Evolutionary conservation across 2,113 vertebrate species (phyloP).

Genomic region (Eulacestoma nigropectus): DNA sequence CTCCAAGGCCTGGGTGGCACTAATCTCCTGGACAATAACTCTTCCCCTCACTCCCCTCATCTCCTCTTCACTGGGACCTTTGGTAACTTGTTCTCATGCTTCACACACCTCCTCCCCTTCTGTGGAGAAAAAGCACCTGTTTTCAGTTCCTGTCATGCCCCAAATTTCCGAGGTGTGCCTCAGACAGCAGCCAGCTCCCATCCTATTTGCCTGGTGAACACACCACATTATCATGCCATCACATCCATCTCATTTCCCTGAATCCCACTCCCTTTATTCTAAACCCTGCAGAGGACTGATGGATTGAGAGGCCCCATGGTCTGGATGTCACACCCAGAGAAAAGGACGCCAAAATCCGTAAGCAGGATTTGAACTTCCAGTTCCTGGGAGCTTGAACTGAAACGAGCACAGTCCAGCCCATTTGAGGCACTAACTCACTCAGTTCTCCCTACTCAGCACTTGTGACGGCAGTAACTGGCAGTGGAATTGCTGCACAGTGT

Average conservation of each 20-base stretch:
- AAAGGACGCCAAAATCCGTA: background rate
- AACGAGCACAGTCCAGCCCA: background rate
- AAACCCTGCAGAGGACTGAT: fast-evolving
- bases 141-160: background rate
- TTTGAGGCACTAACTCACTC: slow-evolving; percentile 30
- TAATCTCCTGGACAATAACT: too few relatives aligned
- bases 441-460: slow-evolving; percentile 13
- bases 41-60: too few relatives aligned
- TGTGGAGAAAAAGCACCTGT: background rate
- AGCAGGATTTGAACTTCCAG: background rate
- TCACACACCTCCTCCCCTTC: background rate
- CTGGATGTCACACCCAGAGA: background rate
- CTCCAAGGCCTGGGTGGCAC: too few relatives aligned
- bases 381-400: background rate
- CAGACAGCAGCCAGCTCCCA: background rate
- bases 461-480: slow-evolving; percentile 48
- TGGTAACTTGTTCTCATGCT: background rate
- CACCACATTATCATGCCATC: fast-evolving
- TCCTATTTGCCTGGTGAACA: background rate
- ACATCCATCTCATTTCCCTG: background rate
- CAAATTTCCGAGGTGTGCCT: background rate
- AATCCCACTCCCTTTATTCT: background rate
- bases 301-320: fast-evolving
- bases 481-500: slow-evolving; percentile 39
- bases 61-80: background rate